Evolutionary conservation across 2,888 invertebrate species (phyloP), one percentile per base, ranked within the genome.

Genomic region (Atethmia centrago): DNA sequence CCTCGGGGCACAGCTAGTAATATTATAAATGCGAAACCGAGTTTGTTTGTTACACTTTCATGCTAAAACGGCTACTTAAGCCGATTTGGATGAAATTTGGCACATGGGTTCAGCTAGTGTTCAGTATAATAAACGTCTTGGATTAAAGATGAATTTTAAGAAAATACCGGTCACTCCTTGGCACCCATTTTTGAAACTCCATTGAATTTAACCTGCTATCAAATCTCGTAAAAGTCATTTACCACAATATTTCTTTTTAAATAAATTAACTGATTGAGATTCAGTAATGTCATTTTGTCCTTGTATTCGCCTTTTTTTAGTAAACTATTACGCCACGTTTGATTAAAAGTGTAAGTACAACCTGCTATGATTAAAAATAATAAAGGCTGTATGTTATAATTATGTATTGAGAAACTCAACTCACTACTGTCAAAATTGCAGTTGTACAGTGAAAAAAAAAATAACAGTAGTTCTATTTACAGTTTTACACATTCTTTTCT

Each of bases 371-470:
- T 74, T 77, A 45, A 53, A 66, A 77, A 82, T 58, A 9, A 69
- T 71, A 40, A 58, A 80, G 61, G 63, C 61, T 73, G 55, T 75
- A 16, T 25, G 42, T 67, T 47, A 61, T 82, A 67, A 82, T 67
- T 56, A 69, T 47, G 10, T 55, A 42, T 83, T 81, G 31, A 40
- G 65, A 69, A 69, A 83, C 45, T 58, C 40, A 40, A 67, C 28
- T 66, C 51, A 21, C 51, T 31, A 47, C 64, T 51, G 62, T 21
- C 61, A 40, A 68, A 77, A 77, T 63, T 31, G 28, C 28, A 31
- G 31, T 53, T 25, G 25, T 16, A 51, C 28, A 25, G 4, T 28
- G 1, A 47, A 2, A 42, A 28, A n/a, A 51, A 71, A 65, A 28
- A 1, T 3, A 25, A 45, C 77, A 71, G 79, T 2, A 71, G 71